These are phyloP conservation scores for Therioaphis trifolii DNA, from an alignment of 2,888 invertebrate species.

Conservation along the genomic window DNA sequence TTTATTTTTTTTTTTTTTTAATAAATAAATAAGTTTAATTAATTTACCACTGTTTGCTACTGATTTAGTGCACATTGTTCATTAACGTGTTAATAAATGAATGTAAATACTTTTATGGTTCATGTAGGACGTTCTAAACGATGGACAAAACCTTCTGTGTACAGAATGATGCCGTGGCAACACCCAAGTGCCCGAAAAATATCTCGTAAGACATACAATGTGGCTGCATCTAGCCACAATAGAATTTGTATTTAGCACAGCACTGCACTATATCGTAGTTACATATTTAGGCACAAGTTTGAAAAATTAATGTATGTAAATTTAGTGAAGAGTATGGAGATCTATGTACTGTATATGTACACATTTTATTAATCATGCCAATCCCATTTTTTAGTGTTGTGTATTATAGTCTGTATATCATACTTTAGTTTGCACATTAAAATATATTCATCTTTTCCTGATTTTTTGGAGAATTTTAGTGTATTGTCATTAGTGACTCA, in stretches of 20 bases:
- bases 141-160: conserved; percentile 54
- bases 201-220: conserved; percentile 44
- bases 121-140: conserved; percentile 61
- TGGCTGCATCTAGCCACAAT: conserved; percentile 22
- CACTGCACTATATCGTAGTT: conserved; percentile 45
- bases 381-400: conserved; percentile 16
- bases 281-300: conserved; percentile 2
- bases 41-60: neutral
- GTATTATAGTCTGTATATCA: neutral
- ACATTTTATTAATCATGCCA: conserved; percentile 8
- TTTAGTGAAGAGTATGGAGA: conserved; percentile 19
- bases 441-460: neutral
- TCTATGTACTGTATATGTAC: neutral
- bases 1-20: too few species aligned
- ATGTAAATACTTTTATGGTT: conserved; percentile 59
- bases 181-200: conserved; percentile 59
- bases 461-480: neutral
- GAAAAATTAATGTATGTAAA: conserved; percentile 12
- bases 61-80: neutral
- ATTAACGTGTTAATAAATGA: neutral
- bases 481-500: neutral
- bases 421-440: conserved; percentile 46
- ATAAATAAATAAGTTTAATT: too few species aligned
- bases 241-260: conserved; percentile 47
- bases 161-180: conserved; percentile 59